phyloP scores from a whole-genome alignment of 2,888 invertebrate species.

The Luperina testacea region DNA sequence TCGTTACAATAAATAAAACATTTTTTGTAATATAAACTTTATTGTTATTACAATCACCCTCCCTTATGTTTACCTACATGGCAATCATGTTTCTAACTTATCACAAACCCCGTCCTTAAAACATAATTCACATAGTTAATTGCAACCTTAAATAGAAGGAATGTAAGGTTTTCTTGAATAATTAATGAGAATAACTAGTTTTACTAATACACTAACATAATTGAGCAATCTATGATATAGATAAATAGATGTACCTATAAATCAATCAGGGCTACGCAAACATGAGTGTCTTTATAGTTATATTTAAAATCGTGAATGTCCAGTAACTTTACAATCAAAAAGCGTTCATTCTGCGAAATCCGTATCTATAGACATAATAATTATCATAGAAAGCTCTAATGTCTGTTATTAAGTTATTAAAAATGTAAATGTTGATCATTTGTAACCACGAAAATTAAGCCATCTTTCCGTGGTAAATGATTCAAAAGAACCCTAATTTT shows the following conservation, averaged over 20 bases:
- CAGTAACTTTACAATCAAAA: conserved; percentile 6
- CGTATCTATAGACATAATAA: neutral
- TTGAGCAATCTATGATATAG: conserved; percentile 63
- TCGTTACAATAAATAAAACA: neutral
- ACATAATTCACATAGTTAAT: conserved; percentile 35
- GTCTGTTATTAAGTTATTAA: neutral
- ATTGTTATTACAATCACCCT: conserved; percentile 52
- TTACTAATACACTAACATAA: conserved; percentile 26
- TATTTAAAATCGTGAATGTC: neutral
- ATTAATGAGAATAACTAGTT: conserved; percentile 31
- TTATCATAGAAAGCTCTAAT: conserved; percentile 27
- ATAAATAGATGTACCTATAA: neutral
- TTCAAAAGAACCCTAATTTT: neutral
- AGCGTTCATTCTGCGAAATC: neutral
- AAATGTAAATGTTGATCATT: neutral
- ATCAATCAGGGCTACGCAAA: conserved; percentile 3
- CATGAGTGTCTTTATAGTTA: neutral
- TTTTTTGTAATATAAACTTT: conserved; percentile 54
- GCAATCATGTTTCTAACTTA: conserved; percentile 44
- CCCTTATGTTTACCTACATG: conserved; percentile 35
- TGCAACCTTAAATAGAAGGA: conserved; percentile 51
- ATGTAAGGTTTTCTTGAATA: conserved; percentile 51
- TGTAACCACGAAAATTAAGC: no score
- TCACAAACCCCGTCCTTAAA: conserved; percentile 59
- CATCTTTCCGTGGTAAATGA: neutral